phyloP scores from a whole-genome alignment of 2,888 invertebrate species.

The Aspidapion aeneum region DNA sequence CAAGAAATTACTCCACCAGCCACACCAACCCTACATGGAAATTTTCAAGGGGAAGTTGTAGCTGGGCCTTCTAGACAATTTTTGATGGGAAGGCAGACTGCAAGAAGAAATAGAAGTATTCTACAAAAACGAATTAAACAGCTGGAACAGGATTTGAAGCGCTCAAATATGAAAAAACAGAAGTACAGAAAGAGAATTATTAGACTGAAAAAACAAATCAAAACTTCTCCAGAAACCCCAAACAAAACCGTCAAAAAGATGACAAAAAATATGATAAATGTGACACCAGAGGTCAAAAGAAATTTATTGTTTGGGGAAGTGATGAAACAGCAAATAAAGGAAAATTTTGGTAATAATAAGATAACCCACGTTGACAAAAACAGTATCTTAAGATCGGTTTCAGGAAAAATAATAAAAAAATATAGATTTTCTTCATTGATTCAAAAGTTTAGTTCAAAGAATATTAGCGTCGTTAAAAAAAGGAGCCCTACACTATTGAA shows the following conservation, averaged over 20 bases:
- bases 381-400: not conserved
- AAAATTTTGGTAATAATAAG: constrained; percentile 8
- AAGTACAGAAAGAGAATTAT: constrained; percentile 10
- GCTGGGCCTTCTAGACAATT: not conserved
- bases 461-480: not conserved
- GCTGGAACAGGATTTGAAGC: constrained; percentile 3
- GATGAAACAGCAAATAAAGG: constrained; percentile 6
- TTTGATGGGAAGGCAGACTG: not conserved
- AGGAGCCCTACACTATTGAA: not conserved
- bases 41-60: not conserved
- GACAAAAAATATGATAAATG: constrained; percentile 8
- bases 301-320: constrained; percentile 7
- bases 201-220: constrained; percentile 3
- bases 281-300: constrained; percentile 14
- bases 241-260: constrained; percentile 11
- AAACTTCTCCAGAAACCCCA: constrained; percentile 5
- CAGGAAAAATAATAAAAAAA: constrained; percentile 9
- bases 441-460: not conserved
- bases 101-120: constrained; percentile 8
- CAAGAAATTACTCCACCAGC: constrained; percentile 12
- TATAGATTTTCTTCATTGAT: constrained; percentile 2
- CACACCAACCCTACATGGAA: constrained; percentile 1
- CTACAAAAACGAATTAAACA: constrained; percentile 6
- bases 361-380: constrained; percentile 6
- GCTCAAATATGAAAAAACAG: constrained; percentile 3